Evolutionary conservation across 2,888 invertebrate species (phyloP), one percentile per base, ranked within the genome.

Genomic region (Phanerotoma sp.): DNA sequence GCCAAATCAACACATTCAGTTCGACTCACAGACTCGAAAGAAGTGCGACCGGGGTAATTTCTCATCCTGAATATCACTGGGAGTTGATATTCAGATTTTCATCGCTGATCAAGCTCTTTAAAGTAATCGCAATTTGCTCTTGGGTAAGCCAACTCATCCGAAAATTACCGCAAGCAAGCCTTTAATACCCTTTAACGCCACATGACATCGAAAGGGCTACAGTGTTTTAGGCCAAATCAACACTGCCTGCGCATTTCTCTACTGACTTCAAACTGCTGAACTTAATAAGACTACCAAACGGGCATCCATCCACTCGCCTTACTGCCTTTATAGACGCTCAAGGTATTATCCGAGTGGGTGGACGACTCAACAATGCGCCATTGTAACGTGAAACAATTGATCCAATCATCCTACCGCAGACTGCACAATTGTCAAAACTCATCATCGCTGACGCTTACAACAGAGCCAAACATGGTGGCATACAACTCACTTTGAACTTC

Each of bases 271-370:
- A 5, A 10, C 5, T 15, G 6, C n/a, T 35, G 3, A 3, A 4
- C 6, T 15, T 15, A 3, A 35, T 7, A 4, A 7, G 4, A 0
- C 53, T 55, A 10, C 37, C 50, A 4, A 10, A 9, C 5, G 6
- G 18, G 4, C 30, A 46, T 38, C 42, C 55, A 4, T 22, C 60
- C 9, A 42, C 20, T 37, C 38, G 55, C 15, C 32, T 60, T 13
- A 57, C 51, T 0, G 49, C 64, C 2, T 61, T 51, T 11, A 9
- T 62, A 4, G 62, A 65, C 22, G 2, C 5, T 11, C 25, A 37
- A 2, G 59, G 54, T 3, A 5, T 58, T 2, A n/a, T 64, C 9
- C 33, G 56, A 35, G 57, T 63, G 3, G 59, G 61, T n/a, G 61
- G 60, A 7, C 37, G 61, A 15, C 42, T 65, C 6, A 9, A 41